phyloP scores from a whole-genome alignment of 2,113 vertebrate genomes.

The Anguilla rostrata region DNA sequence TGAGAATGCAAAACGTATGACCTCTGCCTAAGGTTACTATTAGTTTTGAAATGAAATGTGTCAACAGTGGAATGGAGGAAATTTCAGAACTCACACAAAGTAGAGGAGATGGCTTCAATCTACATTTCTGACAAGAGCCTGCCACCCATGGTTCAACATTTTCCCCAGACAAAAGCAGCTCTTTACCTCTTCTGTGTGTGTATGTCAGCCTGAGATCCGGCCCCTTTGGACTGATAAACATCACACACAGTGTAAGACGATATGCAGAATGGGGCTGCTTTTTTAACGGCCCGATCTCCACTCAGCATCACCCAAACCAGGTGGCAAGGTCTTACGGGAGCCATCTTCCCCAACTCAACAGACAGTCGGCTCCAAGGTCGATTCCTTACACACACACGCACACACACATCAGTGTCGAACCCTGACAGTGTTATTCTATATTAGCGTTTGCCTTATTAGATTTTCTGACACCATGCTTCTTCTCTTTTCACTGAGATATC shows the following conservation, averaged over 20 bases:
- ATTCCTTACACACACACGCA: neutral
- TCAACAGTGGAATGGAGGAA: neutral
- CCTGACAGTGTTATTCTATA: slow-evolving; percentile 30
- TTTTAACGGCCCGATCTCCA: neutral
- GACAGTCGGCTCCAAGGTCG: neutral
- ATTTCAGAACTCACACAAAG: neutral
- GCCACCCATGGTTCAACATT: neutral
- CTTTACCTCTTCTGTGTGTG: neutral
- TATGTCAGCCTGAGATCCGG: neutral
- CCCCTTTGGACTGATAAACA: slow-evolving; percentile 30
- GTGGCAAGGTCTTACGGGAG: slow-evolving; percentile 46
- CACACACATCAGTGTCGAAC: slow-evolving; percentile 45
- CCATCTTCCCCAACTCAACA: slow-evolving; percentile 24
- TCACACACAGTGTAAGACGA: slow-evolving; percentile 35
- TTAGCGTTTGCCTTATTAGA: slow-evolving; percentile 41
- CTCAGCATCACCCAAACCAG: slow-evolving; percentile 37
- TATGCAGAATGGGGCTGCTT: slow-evolving; percentile 28
- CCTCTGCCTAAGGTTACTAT: neutral
- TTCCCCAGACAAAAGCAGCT: neutral
- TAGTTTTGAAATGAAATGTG: neutral
- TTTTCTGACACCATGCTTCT: slow-evolving; percentile 45
- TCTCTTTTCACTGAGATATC: slow-evolving; percentile 40
- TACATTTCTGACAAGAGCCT: neutral
- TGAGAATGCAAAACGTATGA: neutral
- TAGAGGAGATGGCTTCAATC: neutral